These are phyloP conservation scores for Umimayanthus kanabou DNA, from an alignment of 92 coral and sea anemone species.

Conservation along the genomic window DNA sequence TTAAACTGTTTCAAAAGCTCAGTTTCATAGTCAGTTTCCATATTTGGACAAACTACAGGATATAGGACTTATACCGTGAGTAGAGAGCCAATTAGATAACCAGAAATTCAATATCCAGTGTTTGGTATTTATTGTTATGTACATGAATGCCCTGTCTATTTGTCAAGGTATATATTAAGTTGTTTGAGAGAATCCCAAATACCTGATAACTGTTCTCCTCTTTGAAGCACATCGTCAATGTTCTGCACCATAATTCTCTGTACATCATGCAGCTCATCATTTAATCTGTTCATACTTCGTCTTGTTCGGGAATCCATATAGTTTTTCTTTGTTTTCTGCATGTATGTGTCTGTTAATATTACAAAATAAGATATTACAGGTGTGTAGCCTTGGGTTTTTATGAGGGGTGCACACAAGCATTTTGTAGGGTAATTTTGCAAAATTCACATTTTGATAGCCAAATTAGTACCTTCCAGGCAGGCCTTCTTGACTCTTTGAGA, in stretches of 20 bases:
- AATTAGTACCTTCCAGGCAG: no score
- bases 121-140: background rate
- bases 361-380: background rate
- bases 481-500: no score
- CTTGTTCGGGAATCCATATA: constrained; percentile 97
- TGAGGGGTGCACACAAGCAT: no score
- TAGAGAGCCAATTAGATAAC: no score
- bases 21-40: no score
- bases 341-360: constrained; percentile 76
- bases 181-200: background rate
- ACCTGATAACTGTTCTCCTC: constrained; percentile 99
- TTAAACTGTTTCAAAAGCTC: no score
- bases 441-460: no score
- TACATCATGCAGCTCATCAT: constrained; percentile 97
- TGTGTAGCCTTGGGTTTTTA: no score
- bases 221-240: constrained; percentile 96
- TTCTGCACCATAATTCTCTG: constrained; percentile 99
- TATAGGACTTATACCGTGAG: no score
- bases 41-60: no score
- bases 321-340: constrained; percentile 95
- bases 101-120: no score
- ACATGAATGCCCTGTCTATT: background rate
- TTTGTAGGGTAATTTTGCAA: no score
- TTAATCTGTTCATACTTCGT: constrained; percentile 88
- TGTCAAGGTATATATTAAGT: background rate